These are phyloP conservation scores for Nasonia giraulti DNA, from an alignment of 1,140 invertebrate species.

Conservation along the genomic window DNA sequence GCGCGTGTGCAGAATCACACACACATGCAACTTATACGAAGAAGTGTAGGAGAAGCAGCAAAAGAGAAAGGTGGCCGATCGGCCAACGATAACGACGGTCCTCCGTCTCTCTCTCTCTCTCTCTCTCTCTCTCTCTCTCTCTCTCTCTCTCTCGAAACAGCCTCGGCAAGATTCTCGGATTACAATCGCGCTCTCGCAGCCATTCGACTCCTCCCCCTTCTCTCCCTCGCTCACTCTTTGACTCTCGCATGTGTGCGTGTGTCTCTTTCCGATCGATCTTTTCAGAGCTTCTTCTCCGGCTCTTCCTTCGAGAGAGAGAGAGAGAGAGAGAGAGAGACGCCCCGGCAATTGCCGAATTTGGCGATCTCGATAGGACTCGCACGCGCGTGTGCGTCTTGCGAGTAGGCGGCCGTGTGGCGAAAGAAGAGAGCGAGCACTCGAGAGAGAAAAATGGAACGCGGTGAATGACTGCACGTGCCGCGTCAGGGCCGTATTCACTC, in stretches of 20 bases:
- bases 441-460: slow-evolving; percentile 24
- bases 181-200: slow-evolving; percentile 23
- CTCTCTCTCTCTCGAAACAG: slow-evolving; percentile 19
- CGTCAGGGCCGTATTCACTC: neutral
- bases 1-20: neutral
- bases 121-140: neutral
- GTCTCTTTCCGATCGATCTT: slow-evolving; percentile 21
- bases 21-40: neutral
- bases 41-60: neutral
- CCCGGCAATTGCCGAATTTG: slow-evolving; percentile 35
- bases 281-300: neutral
- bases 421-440: neutral
- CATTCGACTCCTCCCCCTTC: slow-evolving; percentile 5
- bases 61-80: slow-evolving; percentile 55
- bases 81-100: slow-evolving; percentile 27
- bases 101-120: neutral
- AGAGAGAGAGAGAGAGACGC: neutral
- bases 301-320: neutral
- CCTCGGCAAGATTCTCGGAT: slow-evolving; percentile 59
- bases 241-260: neutral
- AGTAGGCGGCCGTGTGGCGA: slow-evolving; percentile 2
- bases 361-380: slow-evolving; percentile 31
- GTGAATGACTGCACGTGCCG: slow-evolving; percentile 35
- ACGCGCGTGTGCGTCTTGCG: neutral
- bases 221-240: neutral